Base-by-base conservation (phyloP, 2,113 vertebrate species). In the Nesogale talazaci region DNA sequence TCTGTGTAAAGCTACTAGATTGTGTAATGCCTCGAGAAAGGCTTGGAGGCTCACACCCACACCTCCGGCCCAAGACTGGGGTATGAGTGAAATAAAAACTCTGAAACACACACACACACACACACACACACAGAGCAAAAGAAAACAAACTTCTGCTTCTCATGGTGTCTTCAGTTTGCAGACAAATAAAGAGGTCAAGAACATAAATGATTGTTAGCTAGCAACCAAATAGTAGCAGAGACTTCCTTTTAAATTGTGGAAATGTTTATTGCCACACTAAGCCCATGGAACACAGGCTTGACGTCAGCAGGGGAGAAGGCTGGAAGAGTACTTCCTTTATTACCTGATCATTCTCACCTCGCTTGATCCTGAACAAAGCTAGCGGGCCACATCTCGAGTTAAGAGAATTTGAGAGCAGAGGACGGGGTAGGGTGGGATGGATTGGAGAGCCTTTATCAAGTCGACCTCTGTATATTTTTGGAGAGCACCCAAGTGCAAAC, bases 41-140 rank as follows among this genome's bases (percentile, higher is more conserved):
- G 90, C 89, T 82, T 94, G 65, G 63, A 38, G 69, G 85, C 75
- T 89, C 83, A 94, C 96, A 88, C 96, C 96, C 93, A 96, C 93
- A 94, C 67, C 70, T 87, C 89, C 22, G 74, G 82, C 85, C 52
- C 91, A 88, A 95, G 96, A 96, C 96, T 96, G 94, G 96, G 96
- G 94, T 96, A 96, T 72, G 90, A 95, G 83, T 79, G 93, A 97
- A 95, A 96, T 89, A 85, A 96, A 96, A 94, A 94, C 87, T 83
- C 91, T 87, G 87, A 57, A 82, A 92, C 89, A 83, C 88, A 56
- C 56, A 78, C 46, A 52, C 46, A 52, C 46, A 52, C 46, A 52
- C 46, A 52, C 46, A 52, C 46, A 52, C 46, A 52, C 46, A 52
- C 46, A 52, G n/a, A n/a, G n/a, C n/a, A n/a, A 25, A 19, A 59